Percentiles rank a stretch among this genome's conserved stretches.
Evolutionary conservation across 2,113 vertebrate genomes (phyloP).

Genomic region (Siniperca chuatsi): DNA sequence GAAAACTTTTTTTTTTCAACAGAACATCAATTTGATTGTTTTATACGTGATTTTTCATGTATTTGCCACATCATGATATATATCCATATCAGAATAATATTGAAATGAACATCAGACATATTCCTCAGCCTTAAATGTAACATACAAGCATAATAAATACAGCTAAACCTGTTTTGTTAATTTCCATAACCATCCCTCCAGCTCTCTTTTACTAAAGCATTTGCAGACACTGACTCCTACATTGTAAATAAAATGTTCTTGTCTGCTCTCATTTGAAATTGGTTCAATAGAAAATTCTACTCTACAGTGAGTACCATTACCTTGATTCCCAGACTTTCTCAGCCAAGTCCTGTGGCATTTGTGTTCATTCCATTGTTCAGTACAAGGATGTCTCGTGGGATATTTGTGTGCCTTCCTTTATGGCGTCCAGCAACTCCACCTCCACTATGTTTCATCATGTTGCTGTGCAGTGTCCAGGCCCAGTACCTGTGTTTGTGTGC

Average conservation of each 20-base stretch:
- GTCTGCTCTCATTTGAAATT: neutral
- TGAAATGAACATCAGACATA: neutral
- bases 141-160: neutral
- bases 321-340: conserved; percentile 34
- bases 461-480: neutral
- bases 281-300: neutral
- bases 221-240: neutral
- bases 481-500: conserved; percentile 5
- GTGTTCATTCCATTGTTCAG: conserved; percentile 45
- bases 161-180: neutral
- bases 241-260: neutral
- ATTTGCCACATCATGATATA: neutral
- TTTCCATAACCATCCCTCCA: neutral
- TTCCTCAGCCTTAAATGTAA: neutral
- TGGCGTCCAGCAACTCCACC: conserved; percentile 6
- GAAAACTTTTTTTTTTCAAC: neutral
- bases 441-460: neutral
- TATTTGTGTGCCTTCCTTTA: conserved; percentile 20
- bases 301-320: neutral
- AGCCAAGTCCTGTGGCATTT: conserved; percentile 34
- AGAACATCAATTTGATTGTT: neutral
- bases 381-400: conserved; percentile 11
- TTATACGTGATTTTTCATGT: neutral
- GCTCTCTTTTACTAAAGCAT: neutral
- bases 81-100: neutral